Conservation (phyloP, 2,113 vertebrate genomes). For the Ophthalmolycus amberensis region DNA sequence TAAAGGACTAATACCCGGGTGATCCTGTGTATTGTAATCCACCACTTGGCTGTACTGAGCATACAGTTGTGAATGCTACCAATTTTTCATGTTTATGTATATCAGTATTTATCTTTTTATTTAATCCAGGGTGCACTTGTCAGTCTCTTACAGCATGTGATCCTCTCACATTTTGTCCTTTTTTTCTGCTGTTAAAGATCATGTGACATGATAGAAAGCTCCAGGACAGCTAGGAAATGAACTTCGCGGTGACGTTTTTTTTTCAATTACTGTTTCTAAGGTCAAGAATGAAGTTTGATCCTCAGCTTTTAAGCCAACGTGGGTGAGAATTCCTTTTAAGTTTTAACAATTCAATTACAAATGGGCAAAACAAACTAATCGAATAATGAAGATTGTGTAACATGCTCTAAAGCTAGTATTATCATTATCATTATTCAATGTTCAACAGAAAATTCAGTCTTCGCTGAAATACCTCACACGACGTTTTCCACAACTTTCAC, state of each 20-base stretch:
- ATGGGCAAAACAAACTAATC: background rate
- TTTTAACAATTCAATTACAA: background rate
- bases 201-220: background rate
- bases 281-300: background rate
- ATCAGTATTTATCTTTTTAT: background rate
- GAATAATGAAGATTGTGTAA: background rate
- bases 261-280: background rate
- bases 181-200: background rate
- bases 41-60: background rate
- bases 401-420: background rate
- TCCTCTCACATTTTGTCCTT: too few species aligned
- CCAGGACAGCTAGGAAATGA: background rate
- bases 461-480: background rate
- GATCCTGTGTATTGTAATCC: background rate
- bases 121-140: background rate
- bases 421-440: background rate
- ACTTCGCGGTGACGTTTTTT: too few species aligned
- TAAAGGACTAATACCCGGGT: background rate
- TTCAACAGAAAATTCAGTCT: background rate
- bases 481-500: background rate
- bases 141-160: background rate
- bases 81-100: background rate
- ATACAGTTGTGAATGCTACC: background rate
- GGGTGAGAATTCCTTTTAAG: background rate
- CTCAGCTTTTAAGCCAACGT: background rate